A percentile compares a stretch with the other conserved stretches of the same genome.
These are phyloP conservation scores for Cheilinus undulatus DNA, from an alignment of 2,113 vertebrate genomes.

Conservation along the genomic window DNA sequence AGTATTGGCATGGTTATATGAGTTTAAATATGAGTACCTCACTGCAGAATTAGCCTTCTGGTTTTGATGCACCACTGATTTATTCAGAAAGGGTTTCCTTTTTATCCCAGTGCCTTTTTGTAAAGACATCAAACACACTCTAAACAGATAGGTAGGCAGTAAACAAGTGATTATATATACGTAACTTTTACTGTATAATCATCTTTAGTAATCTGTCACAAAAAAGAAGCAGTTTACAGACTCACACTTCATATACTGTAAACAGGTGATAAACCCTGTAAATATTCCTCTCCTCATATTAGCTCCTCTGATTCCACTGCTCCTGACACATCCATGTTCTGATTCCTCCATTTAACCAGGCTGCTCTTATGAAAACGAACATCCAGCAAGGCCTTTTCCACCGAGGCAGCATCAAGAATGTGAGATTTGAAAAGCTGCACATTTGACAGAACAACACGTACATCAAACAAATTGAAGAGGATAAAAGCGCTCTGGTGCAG, in stretches of 20 bases:
- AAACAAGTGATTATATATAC: no score
- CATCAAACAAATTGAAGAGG: constrained; percentile 62
- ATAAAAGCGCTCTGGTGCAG: constrained; percentile 54
- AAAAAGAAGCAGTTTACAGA: no score
- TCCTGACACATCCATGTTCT: constrained; percentile 4
- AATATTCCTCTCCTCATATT: background rate
- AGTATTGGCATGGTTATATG: no score
- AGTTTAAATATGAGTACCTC: no score
- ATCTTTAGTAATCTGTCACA: no score
- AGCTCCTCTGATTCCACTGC: constrained; percentile 19
- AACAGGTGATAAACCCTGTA: no score
- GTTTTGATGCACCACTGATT: no score
- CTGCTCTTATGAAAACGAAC: constrained; percentile 4
- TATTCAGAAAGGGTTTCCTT: no score
- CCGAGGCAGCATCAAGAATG: constrained; percentile 4
- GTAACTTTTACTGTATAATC: no score
- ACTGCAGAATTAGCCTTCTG: no score
- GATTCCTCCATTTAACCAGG: constrained; percentile 6
- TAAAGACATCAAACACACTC: background rate
- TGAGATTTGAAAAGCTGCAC: constrained; percentile 27
- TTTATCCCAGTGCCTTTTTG: background rate
- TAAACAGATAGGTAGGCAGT: no score
- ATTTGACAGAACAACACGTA: constrained; percentile 58
- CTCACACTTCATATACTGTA: no score
- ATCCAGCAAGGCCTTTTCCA: background rate